These are phyloP conservation scores for Diarsia brunnea DNA, from an alignment of 2,888 invertebrate species.

Conservation along the genomic window DNA sequence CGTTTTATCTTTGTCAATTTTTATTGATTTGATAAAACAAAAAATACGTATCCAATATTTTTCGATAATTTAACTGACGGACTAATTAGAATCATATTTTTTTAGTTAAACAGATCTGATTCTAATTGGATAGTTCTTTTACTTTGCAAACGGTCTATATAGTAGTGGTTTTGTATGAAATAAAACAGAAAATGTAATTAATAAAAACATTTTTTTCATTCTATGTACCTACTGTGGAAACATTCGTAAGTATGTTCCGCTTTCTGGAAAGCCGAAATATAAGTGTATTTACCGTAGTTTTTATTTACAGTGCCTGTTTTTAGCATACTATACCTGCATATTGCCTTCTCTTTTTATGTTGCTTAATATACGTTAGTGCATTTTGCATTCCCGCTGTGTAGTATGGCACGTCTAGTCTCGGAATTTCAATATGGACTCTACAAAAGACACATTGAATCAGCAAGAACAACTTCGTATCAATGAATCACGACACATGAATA, in stretches of 20 bases:
- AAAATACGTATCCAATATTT: too few relatives aligned
- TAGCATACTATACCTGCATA: neutral
- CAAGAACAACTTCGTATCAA: slow-evolving; percentile 45
- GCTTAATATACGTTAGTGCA: slow-evolving; percentile 19
- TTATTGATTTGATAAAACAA: too few relatives aligned
- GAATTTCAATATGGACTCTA: slow-evolving; percentile 17
- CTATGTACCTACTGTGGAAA: slow-evolving; percentile 3
- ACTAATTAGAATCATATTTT: too few relatives aligned
- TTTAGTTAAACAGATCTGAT: too few relatives aligned
- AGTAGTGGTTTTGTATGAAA: neutral
- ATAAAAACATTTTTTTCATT: slow-evolving; percentile 4
- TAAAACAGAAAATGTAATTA: neutral
- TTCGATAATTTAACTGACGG: too few relatives aligned
- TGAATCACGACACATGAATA: slow-evolving; percentile 60
- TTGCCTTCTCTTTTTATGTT: slow-evolving; percentile 5
- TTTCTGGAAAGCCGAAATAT: neutral
- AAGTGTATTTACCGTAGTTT: slow-evolving; percentile 10
- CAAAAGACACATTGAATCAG: slow-evolving; percentile 30
- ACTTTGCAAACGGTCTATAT: neutral
- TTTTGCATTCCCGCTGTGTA: slow-evolving; percentile 3
- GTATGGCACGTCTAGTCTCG: slow-evolving; percentile 6
- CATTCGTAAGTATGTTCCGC: slow-evolving; percentile 7
- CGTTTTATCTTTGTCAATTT: too few relatives aligned
- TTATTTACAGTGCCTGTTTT: neutral
- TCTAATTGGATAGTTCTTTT: neutral